Conservation (phyloP, 2,113 vertebrate species). For the Centropus unirufus region DNA sequence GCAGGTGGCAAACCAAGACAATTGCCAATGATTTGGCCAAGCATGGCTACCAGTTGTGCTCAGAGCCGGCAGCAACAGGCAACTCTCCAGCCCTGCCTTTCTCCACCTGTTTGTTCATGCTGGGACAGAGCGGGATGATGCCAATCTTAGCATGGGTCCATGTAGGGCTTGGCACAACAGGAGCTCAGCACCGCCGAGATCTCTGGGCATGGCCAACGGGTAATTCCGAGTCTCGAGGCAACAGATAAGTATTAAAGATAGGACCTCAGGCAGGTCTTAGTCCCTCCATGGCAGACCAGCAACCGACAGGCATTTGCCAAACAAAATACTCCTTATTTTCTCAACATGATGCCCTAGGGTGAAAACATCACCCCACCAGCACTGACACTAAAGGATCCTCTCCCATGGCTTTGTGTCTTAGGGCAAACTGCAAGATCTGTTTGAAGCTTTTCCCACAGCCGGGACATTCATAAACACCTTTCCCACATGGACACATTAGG, state of each 20-base stretch:
- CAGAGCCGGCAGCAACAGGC: background rate
- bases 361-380: background rate
- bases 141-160: fast-evolving
- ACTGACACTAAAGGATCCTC: background rate
- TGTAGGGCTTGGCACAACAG: fast-evolving
- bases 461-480: background rate
- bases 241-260: background rate
- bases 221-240: background rate
- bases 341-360: background rate
- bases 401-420: background rate
- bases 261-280: background rate
- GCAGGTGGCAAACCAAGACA: background rate
- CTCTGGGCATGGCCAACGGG: background rate
- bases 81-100: fast-evolving
- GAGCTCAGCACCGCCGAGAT: fast-evolving
- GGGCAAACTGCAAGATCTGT: background rate
- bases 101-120: background rate
- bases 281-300: fast-evolving
- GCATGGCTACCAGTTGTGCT: background rate
- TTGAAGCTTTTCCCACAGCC: background rate
- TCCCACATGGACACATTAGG: background rate
- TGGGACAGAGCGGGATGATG: background rate
- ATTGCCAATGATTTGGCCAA: background rate
- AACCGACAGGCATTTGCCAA: background rate
- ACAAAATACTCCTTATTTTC: background rate